A percentile compares a stretch with the other conserved stretches of the same genome.
Evolutionary conservation across 2,888 invertebrate genomes (phyloP).

Genomic region (Theodoxus fluviatilis): DNA sequence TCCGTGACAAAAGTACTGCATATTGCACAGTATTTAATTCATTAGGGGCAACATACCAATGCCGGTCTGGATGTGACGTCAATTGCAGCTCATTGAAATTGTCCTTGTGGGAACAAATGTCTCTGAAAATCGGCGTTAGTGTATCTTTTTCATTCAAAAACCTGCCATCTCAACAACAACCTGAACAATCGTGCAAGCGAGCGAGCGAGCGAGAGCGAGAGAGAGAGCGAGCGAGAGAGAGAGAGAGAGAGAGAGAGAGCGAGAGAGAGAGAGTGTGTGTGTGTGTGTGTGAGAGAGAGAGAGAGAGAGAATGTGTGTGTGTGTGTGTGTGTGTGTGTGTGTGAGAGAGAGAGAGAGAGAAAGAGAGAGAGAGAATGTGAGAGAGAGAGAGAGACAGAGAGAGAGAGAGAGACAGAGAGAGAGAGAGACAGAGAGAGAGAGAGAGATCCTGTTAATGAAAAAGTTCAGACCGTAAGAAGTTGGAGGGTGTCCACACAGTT

Average conservation of each 20-base stretch:
- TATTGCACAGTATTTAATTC: too few species aligned
- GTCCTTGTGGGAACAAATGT: too few species aligned
- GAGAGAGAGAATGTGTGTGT: neutral
- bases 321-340: neutral
- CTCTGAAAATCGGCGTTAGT: too few species aligned
- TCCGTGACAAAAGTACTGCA: too few species aligned
- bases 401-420: conserved; percentile 1
- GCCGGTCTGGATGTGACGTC: too few species aligned
- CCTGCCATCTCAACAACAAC: too few species aligned
- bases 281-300: neutral
- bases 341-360: neutral
- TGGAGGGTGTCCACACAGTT: too few species aligned
- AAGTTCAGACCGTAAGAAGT: too few species aligned
- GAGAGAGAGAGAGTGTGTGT: neutral
- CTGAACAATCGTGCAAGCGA: neutral
- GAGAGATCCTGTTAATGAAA: neutral
- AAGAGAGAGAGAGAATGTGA: neutral
- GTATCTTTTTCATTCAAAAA: too few species aligned
- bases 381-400: neutral
- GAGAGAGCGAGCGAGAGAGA: neutral
- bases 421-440: neutral
- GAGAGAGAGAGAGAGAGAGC: neutral
- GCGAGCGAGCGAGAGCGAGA: neutral
- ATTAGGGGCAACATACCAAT: too few species aligned
- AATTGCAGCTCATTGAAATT: too few species aligned